These are phyloP conservation scores for Drosophila varians DNA, from an alignment of 1,140 invertebrate genomes.

Conservation along the genomic window DNA sequence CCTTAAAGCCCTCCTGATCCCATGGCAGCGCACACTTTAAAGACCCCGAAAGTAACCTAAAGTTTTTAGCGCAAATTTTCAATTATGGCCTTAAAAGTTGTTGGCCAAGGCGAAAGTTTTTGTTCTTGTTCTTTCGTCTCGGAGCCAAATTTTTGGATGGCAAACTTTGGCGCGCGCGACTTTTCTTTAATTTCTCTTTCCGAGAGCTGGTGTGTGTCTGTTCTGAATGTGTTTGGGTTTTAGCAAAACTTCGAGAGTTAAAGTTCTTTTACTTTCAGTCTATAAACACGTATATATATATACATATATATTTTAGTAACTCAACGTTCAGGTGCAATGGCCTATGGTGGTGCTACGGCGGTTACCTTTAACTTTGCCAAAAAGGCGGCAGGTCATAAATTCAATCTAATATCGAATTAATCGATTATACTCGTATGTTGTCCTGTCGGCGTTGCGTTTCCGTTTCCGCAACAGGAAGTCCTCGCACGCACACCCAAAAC, in stretches of 20 bases:
- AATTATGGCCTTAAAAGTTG: constrained; percentile 53
- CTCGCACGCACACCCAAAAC: constrained; percentile 51
- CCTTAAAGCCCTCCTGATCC: constrained; percentile 13
- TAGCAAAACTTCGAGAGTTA: constrained; percentile 23
- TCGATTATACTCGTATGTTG: constrained; percentile 77
- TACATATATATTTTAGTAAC: not conserved
- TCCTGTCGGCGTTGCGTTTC: constrained; percentile 81
- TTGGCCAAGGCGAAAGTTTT: constrained; percentile 50
- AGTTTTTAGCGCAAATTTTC: constrained; percentile 38
- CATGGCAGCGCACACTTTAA: constrained; percentile 18
- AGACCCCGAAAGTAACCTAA: constrained; percentile 2
- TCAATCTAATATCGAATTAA: constrained; percentile 83
- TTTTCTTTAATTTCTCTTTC: constrained; percentile 52
- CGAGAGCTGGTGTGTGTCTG: constrained; percentile 4
- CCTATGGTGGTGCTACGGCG: too few species aligned
- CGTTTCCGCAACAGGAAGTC: constrained; percentile 80
- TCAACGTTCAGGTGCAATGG: constrained; percentile 22
- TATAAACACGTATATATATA: not conserved
- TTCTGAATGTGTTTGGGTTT: constrained; percentile 41
- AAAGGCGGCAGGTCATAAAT: constrained; percentile 61
- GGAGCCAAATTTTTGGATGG: constrained; percentile 33
- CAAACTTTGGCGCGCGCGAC: constrained; percentile 43
- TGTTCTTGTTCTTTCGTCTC: constrained; percentile 7
- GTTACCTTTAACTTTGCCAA: too few species aligned
- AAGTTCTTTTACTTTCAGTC: constrained; percentile 35